Evolutionary conservation across 2,888 invertebrate species (phyloP), one percentile per base, ranked within the genome.

Genomic region (Eristalinus aeneus): DNA sequence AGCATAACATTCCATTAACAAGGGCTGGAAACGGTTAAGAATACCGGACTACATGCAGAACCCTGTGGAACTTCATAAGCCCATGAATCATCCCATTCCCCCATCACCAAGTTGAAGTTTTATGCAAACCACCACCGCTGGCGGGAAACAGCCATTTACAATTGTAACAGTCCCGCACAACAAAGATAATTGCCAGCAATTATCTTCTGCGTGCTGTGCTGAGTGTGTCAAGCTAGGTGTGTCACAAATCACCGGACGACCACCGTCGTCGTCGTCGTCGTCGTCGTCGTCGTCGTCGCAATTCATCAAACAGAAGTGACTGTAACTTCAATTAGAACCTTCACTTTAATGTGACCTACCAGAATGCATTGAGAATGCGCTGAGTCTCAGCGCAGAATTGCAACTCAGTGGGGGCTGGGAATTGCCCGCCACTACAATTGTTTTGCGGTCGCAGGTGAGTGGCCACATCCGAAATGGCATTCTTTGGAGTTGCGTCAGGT

Each of bases 401-500:
- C 16, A 46, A 6, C 6, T 46, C 8, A 2, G 46, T 46, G 8
- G 8, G 16, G 46, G n/a, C n/a, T 68, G 60, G 61, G 61, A 76
- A 61, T 68, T 68, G 23, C 34, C 68, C 20, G 8, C 32, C 20
- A 16, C 32, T 20, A 67, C 75, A 22, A 60, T 65, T 75, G 46
- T 60, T 11, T 1, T 46, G 46, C 5, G 67, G 58, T 73, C 27
- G 12, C 69, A 63, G 61, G 63, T 63, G 54, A 23, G 6, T 63
- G 63, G 69, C 69, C 69, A 71, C 77, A 36, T 77, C 77, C 77
- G 77, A 77, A 2, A 3, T n/a, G 2, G 36, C 61, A 69, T 77
- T 64, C 69, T 39, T 64, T 23, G 5, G 22, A 1, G 63, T 5
- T 27, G 27, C 27, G n/a, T 34, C 54, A 54, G 69, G 39, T 39